Evolutionary conservation across 2,113 vertebrate species (phyloP).

Genomic region (Ctenomys sociabilis): DNA sequence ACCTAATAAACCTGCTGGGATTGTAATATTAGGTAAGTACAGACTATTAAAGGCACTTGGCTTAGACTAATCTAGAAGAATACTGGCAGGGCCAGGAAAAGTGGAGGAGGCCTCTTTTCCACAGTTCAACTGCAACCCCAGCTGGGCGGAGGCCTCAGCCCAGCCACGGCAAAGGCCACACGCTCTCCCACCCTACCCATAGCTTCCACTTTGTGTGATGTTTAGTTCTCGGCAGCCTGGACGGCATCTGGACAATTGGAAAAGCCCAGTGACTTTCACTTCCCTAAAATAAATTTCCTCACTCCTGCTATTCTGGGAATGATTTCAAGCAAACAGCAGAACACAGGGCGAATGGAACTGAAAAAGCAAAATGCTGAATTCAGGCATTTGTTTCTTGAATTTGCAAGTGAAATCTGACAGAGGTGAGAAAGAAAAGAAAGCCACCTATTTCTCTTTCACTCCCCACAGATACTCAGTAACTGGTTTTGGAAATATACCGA

Average conservation of each 20-base stretch:
- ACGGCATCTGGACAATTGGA: neutral
- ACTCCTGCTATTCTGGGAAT: neutral
- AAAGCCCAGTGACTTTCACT: neutral
- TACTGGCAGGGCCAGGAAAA: conserved; percentile 33
- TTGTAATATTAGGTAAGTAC: conserved; percentile 56
- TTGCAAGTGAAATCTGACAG: neutral
- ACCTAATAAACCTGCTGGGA: conserved; percentile 70
- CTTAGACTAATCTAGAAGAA: conserved; percentile 59
- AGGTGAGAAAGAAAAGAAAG: neutral
- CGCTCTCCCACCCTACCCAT: neutral
- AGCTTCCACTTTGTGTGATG: neutral
- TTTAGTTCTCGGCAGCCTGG: neutral
- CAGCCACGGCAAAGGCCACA: neutral
- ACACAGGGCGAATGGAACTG: neutral
- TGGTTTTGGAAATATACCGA: neutral
- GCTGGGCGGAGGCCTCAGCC: neutral
- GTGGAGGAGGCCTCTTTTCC: neutral
- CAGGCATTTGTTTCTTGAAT: neutral
- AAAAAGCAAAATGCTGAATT: conserved; percentile 39
- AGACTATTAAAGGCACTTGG: conserved; percentile 66
- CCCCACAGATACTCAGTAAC: conserved; percentile 12
- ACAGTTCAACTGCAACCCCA: neutral
- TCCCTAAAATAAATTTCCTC: conserved; percentile 33
- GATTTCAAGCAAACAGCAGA: conserved; percentile 23
- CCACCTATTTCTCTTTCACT: neutral